Base-by-base conservation (phyloP, 1,140 invertebrate species). In the Oscheius sp. region DNA sequence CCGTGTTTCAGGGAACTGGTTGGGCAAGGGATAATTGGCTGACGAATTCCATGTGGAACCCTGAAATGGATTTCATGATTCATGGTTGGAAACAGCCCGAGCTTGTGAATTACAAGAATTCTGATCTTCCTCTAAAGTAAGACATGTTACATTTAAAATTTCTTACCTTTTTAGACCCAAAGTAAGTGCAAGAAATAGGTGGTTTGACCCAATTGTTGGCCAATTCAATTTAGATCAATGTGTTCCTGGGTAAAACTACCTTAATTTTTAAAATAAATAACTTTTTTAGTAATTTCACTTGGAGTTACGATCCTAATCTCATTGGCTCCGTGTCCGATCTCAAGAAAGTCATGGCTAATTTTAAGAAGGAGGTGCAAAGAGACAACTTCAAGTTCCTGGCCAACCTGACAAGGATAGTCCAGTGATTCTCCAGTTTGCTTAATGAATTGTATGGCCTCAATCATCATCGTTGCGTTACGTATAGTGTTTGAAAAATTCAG, bases 1-100 rank as follows among this genome's bases (percentile, higher is more conserved):
- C n/a, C n/a, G n/a, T n/a, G n/a, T 42, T 58, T 58, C 7, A 58
- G 55, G 55, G 67, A 13, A 68, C 58, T 2, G 67, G 67, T 68
- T 69, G 55, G 58, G 63, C 63, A 23, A 32, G 67, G n/a, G 67
- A 69, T 35, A 35, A 28, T 71, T 69, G 67, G 67, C 13, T 69
- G 13, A 69, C 67, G 13, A 26, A 29, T 15, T 31, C 32, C 32
- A 4, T 18, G 10, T 69, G 67, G 67, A 69, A 35, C 31, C 20
- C 49, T 10, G 28, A 28, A n/a, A 68, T 3, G n/a, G 67, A 69
- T 35, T 69, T 69, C 29, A 69, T 69, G 58, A 67, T 69, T 26
- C 67, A 69, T 35, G 67, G 67, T 15, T 69, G 67, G 67, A 69
- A 69, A 26, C 68, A 68, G 49, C 55, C 26, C n/a, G 23, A 73